phyloP scores from a whole-genome alignment of 2,113 vertebrate genomes.

The Scalopus aquaticus region DNA sequence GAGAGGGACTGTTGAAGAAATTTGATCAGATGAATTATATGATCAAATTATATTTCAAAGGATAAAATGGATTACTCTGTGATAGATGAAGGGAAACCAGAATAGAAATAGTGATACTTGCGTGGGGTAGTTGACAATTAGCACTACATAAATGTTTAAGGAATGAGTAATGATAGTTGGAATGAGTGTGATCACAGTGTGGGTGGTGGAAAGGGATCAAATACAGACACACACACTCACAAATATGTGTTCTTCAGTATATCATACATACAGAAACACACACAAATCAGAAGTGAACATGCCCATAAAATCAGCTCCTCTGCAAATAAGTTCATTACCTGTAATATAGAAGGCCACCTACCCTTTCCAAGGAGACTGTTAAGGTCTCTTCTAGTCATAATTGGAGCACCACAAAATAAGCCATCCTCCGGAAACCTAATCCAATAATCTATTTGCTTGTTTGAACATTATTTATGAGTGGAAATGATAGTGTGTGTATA shows the following conservation, averaged over 20 bases:
- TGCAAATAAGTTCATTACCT: background rate
- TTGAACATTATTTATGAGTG: background rate
- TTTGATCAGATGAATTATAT: background rate
- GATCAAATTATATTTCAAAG: background rate
- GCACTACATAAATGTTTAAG: background rate
- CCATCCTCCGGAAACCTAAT: background rate
- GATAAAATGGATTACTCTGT: background rate
- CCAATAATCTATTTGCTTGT: background rate
- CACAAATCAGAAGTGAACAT: background rate
- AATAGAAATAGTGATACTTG: background rate
- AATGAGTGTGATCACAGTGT: background rate
- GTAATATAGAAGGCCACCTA: background rate
- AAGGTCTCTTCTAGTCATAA: background rate
- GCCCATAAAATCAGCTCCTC: background rate
- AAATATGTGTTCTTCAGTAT: background rate
- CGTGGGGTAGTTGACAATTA: background rate
- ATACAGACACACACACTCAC: background rate
- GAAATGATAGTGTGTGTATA: background rate
- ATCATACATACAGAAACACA: background rate
- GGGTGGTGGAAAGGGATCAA: background rate
- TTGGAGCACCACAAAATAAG: background rate
- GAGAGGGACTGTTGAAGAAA: background rate
- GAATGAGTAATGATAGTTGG: background rate
- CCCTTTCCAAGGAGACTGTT: background rate
- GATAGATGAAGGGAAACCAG: background rate